phyloP scores from a whole-genome alignment of 2,888 invertebrate genomes.

The Hedychridium roseum region DNA sequence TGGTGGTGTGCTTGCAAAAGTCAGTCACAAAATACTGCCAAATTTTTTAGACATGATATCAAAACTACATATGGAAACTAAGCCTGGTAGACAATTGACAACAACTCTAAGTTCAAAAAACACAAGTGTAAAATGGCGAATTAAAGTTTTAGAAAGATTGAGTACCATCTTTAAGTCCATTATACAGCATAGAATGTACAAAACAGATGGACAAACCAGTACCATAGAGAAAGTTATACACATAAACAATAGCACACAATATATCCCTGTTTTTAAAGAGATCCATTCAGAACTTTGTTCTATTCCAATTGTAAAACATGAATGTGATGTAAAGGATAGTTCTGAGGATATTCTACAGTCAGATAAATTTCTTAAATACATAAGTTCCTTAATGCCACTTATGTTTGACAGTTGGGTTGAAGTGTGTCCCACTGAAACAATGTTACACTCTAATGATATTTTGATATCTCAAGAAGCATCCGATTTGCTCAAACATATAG shows the following conservation, averaged over 20 bases:
- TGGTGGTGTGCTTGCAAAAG: conserved; percentile 72
- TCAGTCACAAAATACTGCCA: conserved; percentile 76
- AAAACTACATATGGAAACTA: conserved; percentile 71
- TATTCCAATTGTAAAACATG: conserved; percentile 32
- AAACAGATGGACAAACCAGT: conserved; percentile 12
- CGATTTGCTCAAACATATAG: conserved; percentile 70
- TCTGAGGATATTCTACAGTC: conserved; percentile 58
- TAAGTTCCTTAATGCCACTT: conserved; percentile 76
- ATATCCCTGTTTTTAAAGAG: conserved; percentile 38
- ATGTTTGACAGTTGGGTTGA: conserved; percentile 87
- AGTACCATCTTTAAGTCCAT: conserved; percentile 68
- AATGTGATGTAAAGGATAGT: conserved; percentile 21
- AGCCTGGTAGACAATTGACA: conserved; percentile 74
- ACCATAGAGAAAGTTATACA: conserved; percentile 6
- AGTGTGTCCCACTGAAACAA: conserved; percentile 68
- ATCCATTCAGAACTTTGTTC: conserved; percentile 29
- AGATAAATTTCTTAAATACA: conserved; percentile 70
- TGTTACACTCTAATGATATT: conserved; percentile 63
- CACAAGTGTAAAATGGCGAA: conserved; percentile 81
- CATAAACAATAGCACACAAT: conserved; percentile 26
- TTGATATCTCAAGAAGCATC: conserved; percentile 72
- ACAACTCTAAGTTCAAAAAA: conserved; percentile 76
- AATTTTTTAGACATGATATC: conserved; percentile 89
- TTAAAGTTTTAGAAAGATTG: conserved; percentile 77
- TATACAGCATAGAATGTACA: conserved; percentile 40